Evolutionary conservation across 2,888 invertebrate species (phyloP).

Genomic region (Dendrolimus houi): DNA sequence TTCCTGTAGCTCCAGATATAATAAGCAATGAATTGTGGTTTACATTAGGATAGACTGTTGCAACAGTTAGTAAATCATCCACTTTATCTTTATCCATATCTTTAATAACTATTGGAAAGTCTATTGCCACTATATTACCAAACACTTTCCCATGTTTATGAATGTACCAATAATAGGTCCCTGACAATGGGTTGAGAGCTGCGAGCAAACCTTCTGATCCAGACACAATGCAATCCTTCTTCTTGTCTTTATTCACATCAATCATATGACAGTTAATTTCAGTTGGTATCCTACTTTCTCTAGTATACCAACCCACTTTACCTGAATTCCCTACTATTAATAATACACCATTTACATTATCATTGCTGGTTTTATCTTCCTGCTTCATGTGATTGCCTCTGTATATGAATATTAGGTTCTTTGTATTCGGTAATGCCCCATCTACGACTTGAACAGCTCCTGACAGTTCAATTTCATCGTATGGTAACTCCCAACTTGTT

Average conservation of each 20-base stretch:
- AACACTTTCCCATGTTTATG: slow-evolving; percentile 71
- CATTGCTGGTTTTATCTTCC: slow-evolving; percentile 58
- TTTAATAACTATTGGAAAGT: slow-evolving; percentile 82
- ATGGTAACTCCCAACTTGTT: slow-evolving; percentile 81
- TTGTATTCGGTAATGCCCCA: slow-evolving; percentile 78
- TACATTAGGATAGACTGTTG: slow-evolving; percentile 64
- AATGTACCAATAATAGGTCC: slow-evolving; percentile 76
- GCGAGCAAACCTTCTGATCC: slow-evolving; percentile 80
- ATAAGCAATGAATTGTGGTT: slow-evolving; percentile 79
- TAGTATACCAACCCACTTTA: slow-evolving; percentile 83
- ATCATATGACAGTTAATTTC: slow-evolving; percentile 84
- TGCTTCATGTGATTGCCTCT: slow-evolving; percentile 79
- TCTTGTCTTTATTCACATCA: slow-evolving; percentile 83
- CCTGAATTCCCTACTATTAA: slow-evolving; percentile 83
- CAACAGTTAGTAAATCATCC: slow-evolving; percentile 80
- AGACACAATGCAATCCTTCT: slow-evolving; percentile 84
- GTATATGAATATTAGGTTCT: slow-evolving; percentile 84
- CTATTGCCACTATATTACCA: slow-evolving; percentile 74
- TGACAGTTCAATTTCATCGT: slow-evolving; percentile 81
- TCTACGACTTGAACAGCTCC: slow-evolving; percentile 82
- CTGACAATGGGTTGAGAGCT: slow-evolving; percentile 69
- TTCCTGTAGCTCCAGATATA: slow-evolving; percentile 83
- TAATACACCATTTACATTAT: slow-evolving; percentile 80
- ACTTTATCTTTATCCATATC: slow-evolving; percentile 85
- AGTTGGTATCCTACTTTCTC: slow-evolving; percentile 80